phyloP scores from a whole-genome alignment of 2,888 invertebrate species.

The Agrochola macilenta region DNA sequence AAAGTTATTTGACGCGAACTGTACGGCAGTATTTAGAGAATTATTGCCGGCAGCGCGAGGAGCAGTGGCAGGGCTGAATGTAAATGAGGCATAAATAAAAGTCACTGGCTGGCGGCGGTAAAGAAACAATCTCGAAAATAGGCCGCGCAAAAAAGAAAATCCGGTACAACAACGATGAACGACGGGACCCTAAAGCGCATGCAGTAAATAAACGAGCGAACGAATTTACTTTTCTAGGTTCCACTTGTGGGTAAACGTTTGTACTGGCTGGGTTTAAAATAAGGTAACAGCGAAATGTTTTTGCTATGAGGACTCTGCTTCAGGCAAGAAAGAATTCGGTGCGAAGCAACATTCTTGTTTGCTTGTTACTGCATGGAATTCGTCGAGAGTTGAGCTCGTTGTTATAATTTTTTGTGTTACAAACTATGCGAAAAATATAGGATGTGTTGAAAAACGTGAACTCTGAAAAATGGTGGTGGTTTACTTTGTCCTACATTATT shows the following conservation, averaged over 20 bases:
- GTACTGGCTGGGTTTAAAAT: constrained; percentile 55
- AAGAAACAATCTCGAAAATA: background rate
- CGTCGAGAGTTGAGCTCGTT: background rate
- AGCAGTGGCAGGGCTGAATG: no score
- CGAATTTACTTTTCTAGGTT: constrained; percentile 63
- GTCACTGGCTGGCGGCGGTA: background rate
- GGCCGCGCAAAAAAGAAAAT: background rate
- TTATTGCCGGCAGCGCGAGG: no score
- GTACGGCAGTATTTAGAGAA: no score
- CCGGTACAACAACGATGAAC: background rate
- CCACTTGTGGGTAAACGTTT: constrained; percentile 58
- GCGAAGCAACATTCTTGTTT: constrained; percentile 31
- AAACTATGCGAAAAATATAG: constrained; percentile 4
- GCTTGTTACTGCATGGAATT: constrained; percentile 17
- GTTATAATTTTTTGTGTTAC: background rate
- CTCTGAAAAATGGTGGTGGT: background rate
- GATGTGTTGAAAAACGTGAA: background rate
- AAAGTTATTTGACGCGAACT: no score
- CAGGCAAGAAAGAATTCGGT: constrained; percentile 36
- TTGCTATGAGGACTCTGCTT: constrained; percentile 42
- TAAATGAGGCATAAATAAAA: background rate
- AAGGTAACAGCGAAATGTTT: constrained; percentile 61
- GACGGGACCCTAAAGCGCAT: constrained; percentile 45
- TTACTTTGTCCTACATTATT: background rate
- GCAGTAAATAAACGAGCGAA: constrained; percentile 59